These are phyloP conservation scores for Opisthocomus hoazin DNA, from an alignment of 2,113 vertebrate species.

Conservation along the genomic window DNA sequence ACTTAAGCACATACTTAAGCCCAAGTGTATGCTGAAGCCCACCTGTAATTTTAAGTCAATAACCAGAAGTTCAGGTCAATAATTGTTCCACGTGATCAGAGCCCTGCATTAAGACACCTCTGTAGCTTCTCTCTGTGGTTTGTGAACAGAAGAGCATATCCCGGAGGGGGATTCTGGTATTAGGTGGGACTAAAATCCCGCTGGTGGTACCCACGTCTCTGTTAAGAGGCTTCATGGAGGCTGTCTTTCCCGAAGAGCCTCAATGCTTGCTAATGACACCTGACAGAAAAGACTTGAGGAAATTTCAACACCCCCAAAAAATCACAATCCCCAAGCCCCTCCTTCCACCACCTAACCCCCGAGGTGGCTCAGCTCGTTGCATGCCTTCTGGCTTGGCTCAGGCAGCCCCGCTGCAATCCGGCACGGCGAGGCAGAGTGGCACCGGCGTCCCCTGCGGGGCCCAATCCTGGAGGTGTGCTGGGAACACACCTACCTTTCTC, in stretches of 20 bases:
- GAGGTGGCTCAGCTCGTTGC: fast-evolving
- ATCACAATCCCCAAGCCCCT: not conserved
- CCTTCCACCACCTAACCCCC: not conserved
- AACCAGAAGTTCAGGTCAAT: not conserved
- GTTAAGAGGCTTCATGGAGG: not conserved
- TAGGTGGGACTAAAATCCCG: not conserved
- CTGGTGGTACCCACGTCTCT: not conserved
- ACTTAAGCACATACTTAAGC: not conserved
- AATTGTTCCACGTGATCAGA: not conserved
- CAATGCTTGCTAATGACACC: not conserved
- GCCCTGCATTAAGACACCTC: not conserved
- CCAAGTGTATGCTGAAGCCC: not conserved
- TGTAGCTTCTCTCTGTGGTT: not conserved
- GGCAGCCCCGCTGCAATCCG: fast-evolving
- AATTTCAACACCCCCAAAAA: not conserved
- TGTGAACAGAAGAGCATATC: not conserved
- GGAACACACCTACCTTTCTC: conserved; percentile 13
- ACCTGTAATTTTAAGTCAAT: not conserved
- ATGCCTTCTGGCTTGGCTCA: not conserved
- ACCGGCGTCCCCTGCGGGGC: not conserved
- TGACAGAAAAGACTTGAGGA: not conserved
- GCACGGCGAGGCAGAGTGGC: not conserved
- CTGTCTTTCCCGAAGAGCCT: not conserved
- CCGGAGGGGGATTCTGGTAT: not conserved
- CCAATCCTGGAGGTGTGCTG: conserved; percentile 5